Evolutionary conservation across 1,140 invertebrate species (phyloP).

Genomic region (Euura saliciscinereae): DNA sequence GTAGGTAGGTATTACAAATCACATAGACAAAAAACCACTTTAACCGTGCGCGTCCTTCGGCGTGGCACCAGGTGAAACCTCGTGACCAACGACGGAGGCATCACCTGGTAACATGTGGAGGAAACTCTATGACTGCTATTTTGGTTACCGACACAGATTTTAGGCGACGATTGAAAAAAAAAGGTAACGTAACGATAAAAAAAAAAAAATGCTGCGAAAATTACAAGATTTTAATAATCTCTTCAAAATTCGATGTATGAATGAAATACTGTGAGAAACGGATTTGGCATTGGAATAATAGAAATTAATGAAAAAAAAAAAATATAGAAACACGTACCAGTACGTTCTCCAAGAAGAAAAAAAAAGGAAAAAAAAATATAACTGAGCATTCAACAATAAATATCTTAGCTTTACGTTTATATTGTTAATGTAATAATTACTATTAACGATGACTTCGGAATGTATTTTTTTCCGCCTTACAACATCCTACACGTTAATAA

Average conservation of each 20-base stretch:
- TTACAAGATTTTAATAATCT: too few relatives aligned
- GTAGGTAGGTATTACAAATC: not conserved
- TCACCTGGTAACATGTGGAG: slow-evolving; percentile 1
- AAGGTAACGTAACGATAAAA: too few relatives aligned
- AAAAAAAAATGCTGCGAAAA: too few relatives aligned
- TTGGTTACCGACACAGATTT: too few relatives aligned
- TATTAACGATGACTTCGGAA: slow-evolving; percentile 1
- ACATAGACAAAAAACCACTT: too few relatives aligned
- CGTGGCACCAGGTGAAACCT: not conserved
- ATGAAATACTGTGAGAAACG: too few relatives aligned
- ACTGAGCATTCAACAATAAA: not conserved
- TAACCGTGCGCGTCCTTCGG: not conserved
- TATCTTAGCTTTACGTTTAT: not conserved
- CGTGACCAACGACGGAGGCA: not conserved
- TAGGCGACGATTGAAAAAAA: too few relatives aligned
- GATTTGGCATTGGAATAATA: too few relatives aligned
- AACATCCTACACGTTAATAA: not conserved
- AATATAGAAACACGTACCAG: slow-evolving; percentile 50
- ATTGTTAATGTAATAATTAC: not conserved
- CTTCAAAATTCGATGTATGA: too few relatives aligned
- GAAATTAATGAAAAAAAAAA: not conserved
- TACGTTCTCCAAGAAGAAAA: slow-evolving; percentile 40
- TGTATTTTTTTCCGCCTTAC: not conserved
- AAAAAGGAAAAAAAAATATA: not conserved
- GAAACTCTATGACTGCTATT: not conserved